A percentile compares a stretch with the other conserved stretches of the same genome.
phyloP scores from a whole-genome alignment of 2,797 vertebrate species.

The Pteronotus mesoamericanus region DNA sequence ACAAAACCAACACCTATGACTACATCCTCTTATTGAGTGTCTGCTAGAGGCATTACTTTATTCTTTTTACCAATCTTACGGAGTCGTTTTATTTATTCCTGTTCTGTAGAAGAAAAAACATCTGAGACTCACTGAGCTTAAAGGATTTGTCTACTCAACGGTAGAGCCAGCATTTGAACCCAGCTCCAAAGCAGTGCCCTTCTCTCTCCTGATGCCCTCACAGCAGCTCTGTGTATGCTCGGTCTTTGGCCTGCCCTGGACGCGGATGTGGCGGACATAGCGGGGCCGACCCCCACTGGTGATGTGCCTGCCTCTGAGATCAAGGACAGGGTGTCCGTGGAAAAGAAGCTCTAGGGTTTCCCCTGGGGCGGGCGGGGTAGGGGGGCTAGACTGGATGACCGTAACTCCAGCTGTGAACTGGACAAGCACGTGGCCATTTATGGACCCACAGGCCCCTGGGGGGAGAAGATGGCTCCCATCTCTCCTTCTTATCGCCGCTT shows the following conservation, averaged over 20 bases:
- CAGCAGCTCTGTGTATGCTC: background rate
- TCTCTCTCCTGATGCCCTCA: background rate
- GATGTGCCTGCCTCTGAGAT: background rate
- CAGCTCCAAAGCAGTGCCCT: background rate
- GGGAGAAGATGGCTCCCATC: background rate
- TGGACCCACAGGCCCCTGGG: background rate
- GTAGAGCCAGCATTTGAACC: background rate
- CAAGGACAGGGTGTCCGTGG: background rate
- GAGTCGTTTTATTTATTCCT: background rate
- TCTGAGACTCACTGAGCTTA: background rate
- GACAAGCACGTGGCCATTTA: background rate
- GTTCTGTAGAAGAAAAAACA: background rate
- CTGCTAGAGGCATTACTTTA: background rate
- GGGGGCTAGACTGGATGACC: background rate
- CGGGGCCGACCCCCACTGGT: background rate
- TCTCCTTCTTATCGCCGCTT: background rate
- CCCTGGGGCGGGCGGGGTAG: accelerated
- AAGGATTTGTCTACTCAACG: background rate
- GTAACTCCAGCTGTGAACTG: background rate
- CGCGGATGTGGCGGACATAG: background rate
- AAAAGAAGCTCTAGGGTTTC: background rate
- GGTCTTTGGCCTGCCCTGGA: accelerated
- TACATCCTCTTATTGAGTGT: background rate
- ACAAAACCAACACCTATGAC: accelerated
- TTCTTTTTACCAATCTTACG: background rate